Conservation (phyloP, 2,888 invertebrate genomes). For the Timema cristinae region DNA sequence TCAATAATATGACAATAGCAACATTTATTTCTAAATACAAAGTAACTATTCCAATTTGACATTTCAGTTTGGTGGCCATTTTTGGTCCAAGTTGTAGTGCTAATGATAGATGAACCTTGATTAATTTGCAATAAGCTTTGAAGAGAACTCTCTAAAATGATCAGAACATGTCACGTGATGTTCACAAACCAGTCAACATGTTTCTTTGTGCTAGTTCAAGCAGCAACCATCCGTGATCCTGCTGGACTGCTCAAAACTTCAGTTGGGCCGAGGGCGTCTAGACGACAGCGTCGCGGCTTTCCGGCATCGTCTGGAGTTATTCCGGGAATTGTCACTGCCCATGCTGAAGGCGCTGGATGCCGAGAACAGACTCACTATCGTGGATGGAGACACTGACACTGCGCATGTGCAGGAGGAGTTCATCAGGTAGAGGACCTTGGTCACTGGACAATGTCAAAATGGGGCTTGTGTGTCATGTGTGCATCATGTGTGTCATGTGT, state of each 20-base stretch:
- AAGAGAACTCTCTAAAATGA: no score
- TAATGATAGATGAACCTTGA: no score
- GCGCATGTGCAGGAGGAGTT: slow-evolving; percentile 74
- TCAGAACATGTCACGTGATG: no score
- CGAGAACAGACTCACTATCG: slow-evolving; percentile 76
- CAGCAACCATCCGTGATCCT: slow-evolving; percentile 76
- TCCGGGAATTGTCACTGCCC: slow-evolving; percentile 81
- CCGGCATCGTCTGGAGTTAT: slow-evolving; percentile 75
- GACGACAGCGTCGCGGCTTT: slow-evolving; percentile 88
- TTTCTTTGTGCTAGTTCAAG: slow-evolving; percentile 56
- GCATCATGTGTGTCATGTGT: no score
- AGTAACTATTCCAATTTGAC: no score
- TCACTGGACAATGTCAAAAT: not conserved
- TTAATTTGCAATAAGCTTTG: no score
- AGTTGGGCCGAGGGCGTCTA: slow-evolving; percentile 74
- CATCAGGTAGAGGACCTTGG: slow-evolving; percentile 44
- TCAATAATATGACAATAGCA: no score
- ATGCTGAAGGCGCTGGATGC: slow-evolving; percentile 84
- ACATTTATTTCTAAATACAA: no score
- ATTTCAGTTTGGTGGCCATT: no score
- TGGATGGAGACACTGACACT: slow-evolving; percentile 82
- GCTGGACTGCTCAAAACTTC: slow-evolving; percentile 87
- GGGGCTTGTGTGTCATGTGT: no score
- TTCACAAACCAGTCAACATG: not conserved
- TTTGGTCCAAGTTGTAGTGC: no score